Base-by-base conservation (phyloP, 1,140 invertebrate genomes). In the Portunus trituberculatus region DNA sequence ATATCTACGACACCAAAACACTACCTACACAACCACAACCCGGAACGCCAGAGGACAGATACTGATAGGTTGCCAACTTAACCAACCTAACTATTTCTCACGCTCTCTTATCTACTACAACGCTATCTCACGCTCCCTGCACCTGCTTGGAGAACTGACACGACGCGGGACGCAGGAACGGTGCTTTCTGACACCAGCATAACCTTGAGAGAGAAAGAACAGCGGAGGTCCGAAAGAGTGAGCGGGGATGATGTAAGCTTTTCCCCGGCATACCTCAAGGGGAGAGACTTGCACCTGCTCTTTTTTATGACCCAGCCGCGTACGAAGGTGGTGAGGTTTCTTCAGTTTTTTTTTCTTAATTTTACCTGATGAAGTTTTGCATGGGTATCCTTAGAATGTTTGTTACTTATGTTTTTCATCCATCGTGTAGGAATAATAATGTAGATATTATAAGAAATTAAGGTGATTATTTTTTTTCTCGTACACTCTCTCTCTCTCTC, bases 261-360 rank as follows among this genome's bases (percentile, higher is more conserved):
- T 76, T 76, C 67, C 67, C 20, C 67, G 67, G 67, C 67, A 76
- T 76, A 76, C 67, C 67, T 76, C 67, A 16, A 76, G 67, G 67
- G 67, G 67, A 76, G 20, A 76, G 67, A 76, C 67, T 76, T 76
- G 67, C 67, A 76, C 67, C 67, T 76, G 67, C 67, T 76, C 67
- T 76, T 76, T 76, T 76, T 76, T 76, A 76, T 76, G 25, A 76
- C 67, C 67, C 25, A n/a, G 67, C 67, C 20, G 67, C 8, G 67
- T 76, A 76, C 67, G 67, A 76, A 76, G 67, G 25, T 1, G 67
- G 67, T 25, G 67, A 76, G 67, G 16, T 59, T 25, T n/a, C 25
- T 20, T n/a, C 10, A n/a, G 14, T 76, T 76, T 7, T 76, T 76
- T 7, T n/a, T n/a, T n/a, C 1, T n/a, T 59, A 59, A 12, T 59